phyloP scores from a whole-genome alignment of 2,797 vertebrate species.

The Ceyx erithaca region DNA sequence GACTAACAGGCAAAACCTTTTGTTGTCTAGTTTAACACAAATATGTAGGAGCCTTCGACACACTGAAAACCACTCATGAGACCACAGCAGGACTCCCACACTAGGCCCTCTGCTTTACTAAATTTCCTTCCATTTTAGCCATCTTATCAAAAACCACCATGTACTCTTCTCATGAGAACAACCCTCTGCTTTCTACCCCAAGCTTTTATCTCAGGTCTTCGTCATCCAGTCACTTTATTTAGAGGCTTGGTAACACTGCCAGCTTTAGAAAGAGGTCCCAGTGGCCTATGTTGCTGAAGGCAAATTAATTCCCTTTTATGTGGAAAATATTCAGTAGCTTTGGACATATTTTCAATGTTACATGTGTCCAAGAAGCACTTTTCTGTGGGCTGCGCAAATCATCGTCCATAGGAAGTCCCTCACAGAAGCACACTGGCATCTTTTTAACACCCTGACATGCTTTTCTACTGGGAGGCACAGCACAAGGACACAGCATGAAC shows the following conservation, averaged over 20 bases:
- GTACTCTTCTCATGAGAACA: not conserved
- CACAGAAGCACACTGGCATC: slow-evolving; percentile 19
- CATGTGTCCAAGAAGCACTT: not conserved
- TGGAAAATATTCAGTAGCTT: slow-evolving; percentile 24
- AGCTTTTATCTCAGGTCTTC: slow-evolving; percentile 22
- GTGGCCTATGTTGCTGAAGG: not conserved
- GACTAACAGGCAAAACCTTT: not conserved
- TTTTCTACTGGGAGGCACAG: not conserved
- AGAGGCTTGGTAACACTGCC: not conserved
- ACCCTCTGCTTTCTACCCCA: not conserved
- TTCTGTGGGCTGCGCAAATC: not conserved
- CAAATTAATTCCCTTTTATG: slow-evolving; percentile 13
- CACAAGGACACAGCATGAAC: not conserved
- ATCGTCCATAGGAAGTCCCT: slow-evolving; percentile 24
- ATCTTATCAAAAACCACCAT: not conserved
- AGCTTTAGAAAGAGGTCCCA: slow-evolving; percentile 25
- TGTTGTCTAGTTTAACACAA: not conserved
- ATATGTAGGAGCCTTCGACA: not conserved
- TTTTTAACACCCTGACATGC: slow-evolving; percentile 33
- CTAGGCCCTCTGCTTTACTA: not conserved
- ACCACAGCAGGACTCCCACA: not conserved
- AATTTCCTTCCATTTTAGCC: not conserved
- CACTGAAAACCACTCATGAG: not conserved
- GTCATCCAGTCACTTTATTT: not conserved
- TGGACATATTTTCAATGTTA: not conserved